phyloP scores from a whole-genome alignment of 2,113 vertebrate genomes.

The Engystomops pustulosus region DNA sequence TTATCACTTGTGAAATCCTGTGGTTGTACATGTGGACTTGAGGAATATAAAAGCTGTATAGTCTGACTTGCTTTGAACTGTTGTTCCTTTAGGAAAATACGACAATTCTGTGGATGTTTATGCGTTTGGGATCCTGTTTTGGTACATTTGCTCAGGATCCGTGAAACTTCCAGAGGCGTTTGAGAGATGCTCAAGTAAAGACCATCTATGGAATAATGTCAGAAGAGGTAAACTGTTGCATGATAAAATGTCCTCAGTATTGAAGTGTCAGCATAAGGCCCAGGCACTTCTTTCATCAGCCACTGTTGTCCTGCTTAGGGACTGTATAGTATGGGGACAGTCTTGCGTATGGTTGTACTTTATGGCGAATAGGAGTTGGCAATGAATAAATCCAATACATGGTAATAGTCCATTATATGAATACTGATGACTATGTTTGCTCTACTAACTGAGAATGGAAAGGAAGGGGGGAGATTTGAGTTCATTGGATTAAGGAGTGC shows the following conservation, averaged over 20 bases:
- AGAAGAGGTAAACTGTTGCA: conserved; percentile 81
- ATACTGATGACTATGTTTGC: too few relatives aligned
- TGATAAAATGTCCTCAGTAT: background rate
- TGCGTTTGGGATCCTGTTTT: conserved; percentile 98
- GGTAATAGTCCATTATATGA: too few relatives aligned
- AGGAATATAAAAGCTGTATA: background rate
- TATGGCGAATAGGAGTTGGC: too few relatives aligned
- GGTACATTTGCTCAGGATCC: conserved; percentile 96
- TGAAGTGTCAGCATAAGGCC: too few relatives aligned
- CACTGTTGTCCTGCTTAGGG: background rate
- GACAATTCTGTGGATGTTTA: conserved; percentile 98
- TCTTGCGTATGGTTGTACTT: too few relatives aligned
- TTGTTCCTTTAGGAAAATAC: conserved; percentile 84
- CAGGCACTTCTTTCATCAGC: too few relatives aligned
- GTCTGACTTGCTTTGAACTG: background rate
- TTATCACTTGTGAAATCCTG: too few relatives aligned
- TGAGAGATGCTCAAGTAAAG: conserved; percentile 96
- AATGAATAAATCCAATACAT: too few relatives aligned
- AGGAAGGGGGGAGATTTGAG: too few relatives aligned
- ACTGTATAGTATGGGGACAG: too few relatives aligned
- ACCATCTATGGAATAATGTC: conserved; percentile 98
- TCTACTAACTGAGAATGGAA: too few relatives aligned
- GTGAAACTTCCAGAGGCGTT: conserved; percentile 96
- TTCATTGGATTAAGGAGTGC: too few relatives aligned
- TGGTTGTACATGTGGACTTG: background rate